A percentile compares a stretch with the other conserved stretches of the same genome.
phyloP scores from a whole-genome alignment of 2,888 invertebrate genomes.

The Gari tellinella region DNA sequence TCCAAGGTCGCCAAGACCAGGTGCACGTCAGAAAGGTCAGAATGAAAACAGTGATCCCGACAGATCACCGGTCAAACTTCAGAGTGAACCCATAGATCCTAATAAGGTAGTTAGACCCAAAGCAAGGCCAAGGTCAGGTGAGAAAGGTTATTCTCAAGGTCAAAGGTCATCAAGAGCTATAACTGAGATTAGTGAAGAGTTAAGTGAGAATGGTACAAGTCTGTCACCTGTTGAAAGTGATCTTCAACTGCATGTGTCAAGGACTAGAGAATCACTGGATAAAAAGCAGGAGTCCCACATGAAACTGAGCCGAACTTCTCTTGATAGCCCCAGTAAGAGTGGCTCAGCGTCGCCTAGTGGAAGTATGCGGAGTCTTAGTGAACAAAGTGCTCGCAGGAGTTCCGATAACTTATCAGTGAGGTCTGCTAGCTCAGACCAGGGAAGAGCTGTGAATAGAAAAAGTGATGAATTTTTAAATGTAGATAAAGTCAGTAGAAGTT shows the following conservation, averaged over 20 bases:
- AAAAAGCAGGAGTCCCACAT: constrained; percentile 21
- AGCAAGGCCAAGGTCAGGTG: constrained; percentile 13
- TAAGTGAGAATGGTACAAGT: constrained; percentile 11
- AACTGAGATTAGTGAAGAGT: background rate
- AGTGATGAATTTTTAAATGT: background rate
- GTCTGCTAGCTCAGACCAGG: background rate
- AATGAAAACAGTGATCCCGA: constrained; percentile 4
- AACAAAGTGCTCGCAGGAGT: too few species aligned
- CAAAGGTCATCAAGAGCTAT: constrained; percentile 8
- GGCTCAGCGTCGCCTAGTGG: too few species aligned
- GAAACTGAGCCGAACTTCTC: constrained; percentile 17
- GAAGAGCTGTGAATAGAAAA: background rate
- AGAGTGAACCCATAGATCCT: background rate
- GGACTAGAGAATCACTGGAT: constrained; percentile 46
- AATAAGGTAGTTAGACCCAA: constrained; percentile 25
- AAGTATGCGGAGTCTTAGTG: too few species aligned
- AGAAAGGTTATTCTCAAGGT: constrained; percentile 15
- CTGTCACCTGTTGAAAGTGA: constrained; percentile 28
- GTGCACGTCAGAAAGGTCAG: constrained; percentile 23
- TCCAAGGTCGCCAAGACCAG: constrained; percentile 43
- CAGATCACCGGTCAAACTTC: background rate
- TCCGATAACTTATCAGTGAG: too few species aligned
- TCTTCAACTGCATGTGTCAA: constrained; percentile 41
- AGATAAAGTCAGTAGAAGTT: too few species aligned
- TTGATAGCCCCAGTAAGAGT: constrained; percentile 5